A percentile compares a stretch with the other conserved stretches of the same genome.
Conservation (phyloP, 2,888 invertebrate species). For the Anthoptus insignis region DNA sequence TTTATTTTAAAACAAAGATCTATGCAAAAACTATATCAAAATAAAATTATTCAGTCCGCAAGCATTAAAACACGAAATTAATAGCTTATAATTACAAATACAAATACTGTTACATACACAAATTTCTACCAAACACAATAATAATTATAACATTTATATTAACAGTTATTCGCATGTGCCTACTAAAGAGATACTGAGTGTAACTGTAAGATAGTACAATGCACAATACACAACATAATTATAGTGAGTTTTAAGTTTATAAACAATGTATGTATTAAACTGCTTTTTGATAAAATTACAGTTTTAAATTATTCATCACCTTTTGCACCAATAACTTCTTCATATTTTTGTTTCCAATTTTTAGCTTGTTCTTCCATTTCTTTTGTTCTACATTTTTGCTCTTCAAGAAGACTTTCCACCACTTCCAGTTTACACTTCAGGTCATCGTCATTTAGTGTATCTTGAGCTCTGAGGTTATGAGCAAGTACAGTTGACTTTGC, state of each 20-base stretch:
- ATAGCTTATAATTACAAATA: conserved; percentile 12
- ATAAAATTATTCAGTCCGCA: not conserved
- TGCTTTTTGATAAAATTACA: too few relatives aligned
- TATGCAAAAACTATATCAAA: not conserved
- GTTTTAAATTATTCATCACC: conserved; percentile 21
- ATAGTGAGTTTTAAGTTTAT: too few relatives aligned
- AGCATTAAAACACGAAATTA: not conserved
- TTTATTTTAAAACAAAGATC: too few relatives aligned
- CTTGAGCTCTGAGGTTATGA: conserved; percentile 57
- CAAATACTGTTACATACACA: not conserved
- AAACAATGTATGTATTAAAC: too few relatives aligned
- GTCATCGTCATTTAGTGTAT: conserved; percentile 51
- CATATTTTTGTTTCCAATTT: conserved; percentile 67
- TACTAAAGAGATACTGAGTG: too few relatives aligned
- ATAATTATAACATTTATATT: too few relatives aligned
- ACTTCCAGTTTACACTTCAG: conserved; percentile 58
- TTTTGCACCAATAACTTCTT: conserved; percentile 50
- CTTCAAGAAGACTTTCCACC: conserved; percentile 57
- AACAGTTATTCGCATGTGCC: too few relatives aligned
- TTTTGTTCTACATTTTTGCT: conserved; percentile 57
- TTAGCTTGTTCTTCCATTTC: conserved; percentile 62
- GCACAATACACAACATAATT: too few relatives aligned
- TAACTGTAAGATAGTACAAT: too few relatives aligned
- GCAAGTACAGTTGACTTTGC: conserved; percentile 68
- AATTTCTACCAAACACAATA: too few relatives aligned